Base-by-base conservation (phyloP, 2,797 vertebrate genomes). In the Telmatherina bonti region DNA sequence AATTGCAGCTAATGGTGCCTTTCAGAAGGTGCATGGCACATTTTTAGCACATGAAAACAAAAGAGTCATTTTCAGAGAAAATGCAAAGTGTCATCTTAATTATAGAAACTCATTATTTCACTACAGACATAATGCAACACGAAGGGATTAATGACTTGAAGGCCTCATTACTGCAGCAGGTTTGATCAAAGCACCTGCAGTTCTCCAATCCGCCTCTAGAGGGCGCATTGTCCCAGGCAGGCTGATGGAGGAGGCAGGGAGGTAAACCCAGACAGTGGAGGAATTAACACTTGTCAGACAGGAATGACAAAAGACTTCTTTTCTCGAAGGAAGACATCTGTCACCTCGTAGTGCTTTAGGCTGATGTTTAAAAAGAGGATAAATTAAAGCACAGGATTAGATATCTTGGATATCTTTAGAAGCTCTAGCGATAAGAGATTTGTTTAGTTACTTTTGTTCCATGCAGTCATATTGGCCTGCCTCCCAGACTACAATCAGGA, bases 161-260 rank as follows among this genome's bases (percentile, higher is more conserved):
- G 82, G 65, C 73, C 84, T 90, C 79, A 87, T 91, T 86, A 90
- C 65, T 73, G 78, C 81, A 74, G 81, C 74, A 82, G 81, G 68
- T 71, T 73, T 63, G 82, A 87, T 91, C 87, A 90, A 84, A 89
- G 79, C 4, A 66, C 55, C 64, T 89, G 91, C 78, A 88, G 84
- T 91, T 88, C 26, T 47, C 43, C 20, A 72, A 78, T 90, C 74
- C 0, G n/a, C 84, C 93, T 88, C 89, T 93, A 91, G 93, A 93
- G 92, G 92, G 90, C 79, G 57, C 43, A 20, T 79, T 73, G 77
- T 85, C 79, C 84, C 85, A 83, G 79, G 75, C 80, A 78, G 85
- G 86, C 76, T 80, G 82, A 83, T 77, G 1, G 20, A 79, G 70
- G 65, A 86, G 71, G 75, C 31, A 62, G 79, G 59, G 78, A 83